phyloP scores from a whole-genome alignment of 2,888 invertebrate species.

The Tiphia femorata region DNA sequence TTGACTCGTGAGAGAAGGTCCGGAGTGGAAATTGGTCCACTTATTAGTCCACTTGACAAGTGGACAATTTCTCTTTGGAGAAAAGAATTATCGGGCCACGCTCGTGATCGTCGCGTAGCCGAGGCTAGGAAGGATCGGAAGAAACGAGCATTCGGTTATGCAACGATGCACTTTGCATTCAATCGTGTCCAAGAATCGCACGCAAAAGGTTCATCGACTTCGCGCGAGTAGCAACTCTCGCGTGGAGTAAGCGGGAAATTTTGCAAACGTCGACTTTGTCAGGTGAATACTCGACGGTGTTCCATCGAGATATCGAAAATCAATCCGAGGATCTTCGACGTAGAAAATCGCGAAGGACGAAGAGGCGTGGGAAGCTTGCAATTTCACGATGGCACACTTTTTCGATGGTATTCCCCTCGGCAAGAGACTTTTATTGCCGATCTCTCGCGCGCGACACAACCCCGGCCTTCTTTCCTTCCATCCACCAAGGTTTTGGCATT shows the following conservation, averaged over 20 bases:
- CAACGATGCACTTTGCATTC: slow-evolving; percentile 55
- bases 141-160: too few species aligned
- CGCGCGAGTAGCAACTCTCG: slow-evolving; percentile 28
- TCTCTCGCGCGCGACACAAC: slow-evolving; percentile 16
- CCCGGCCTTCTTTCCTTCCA: slow-evolving; percentile 5
- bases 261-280: slow-evolving; percentile 27
- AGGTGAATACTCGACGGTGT: background rate
- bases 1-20: too few species aligned
- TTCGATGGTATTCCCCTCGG: slow-evolving; percentile 15
- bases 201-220: slow-evolving; percentile 55
- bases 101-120: too few species aligned
- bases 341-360: background rate
- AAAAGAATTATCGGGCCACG: too few species aligned
- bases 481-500: slow-evolving; percentile 12
- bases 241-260: slow-evolving; percentile 46
- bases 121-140: too few species aligned
- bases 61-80: too few species aligned
- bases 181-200: slow-evolving; percentile 41
- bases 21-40: too few species aligned
- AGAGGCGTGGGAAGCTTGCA: background rate
- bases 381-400: slow-evolving; percentile 16
- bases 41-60: too few species aligned
- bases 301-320: background rate
- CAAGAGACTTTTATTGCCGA: slow-evolving; percentile 29
- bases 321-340: too few species aligned